Evolutionary conservation across 2,113 vertebrate species (phyloP), one percentile per base, ranked within the genome.

Genomic region (Thymallus thymallus): DNA sequence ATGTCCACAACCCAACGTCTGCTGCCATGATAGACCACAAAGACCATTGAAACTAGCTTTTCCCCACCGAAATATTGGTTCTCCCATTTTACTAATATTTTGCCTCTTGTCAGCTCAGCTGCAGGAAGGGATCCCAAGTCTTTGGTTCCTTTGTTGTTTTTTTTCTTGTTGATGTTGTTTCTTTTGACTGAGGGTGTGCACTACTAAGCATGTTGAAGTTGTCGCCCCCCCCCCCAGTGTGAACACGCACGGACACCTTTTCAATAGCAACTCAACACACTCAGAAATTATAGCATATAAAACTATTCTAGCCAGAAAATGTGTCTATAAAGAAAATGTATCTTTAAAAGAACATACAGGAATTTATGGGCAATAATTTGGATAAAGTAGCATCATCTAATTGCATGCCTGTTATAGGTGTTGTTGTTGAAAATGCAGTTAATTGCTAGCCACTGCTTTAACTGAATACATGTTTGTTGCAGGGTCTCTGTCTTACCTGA

Each of bases 161-260:
- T n/a, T n/a, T n/a, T n/a, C n/a, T 68, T 63, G 20, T 24, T n/a
- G 64, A 76, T 76, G 67, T 63, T 76, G 9, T 60, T 76, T 56
- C 68, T 74, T 32, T 18, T 65, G 4, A 75, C 35, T 82, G 76
- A 74, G 61, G 78, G 74, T 41, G 80, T 87, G 79, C 83, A 80
- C 90, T 84, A 90, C 80, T 90, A 85, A 92, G 92, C 93, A 94
- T 93, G 91, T 88, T 73, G 79, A 75, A 78, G 77, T 78, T 73
- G 73, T 86, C 84, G 68, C 60, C 56, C n/a, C 26, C 5, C 72
- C 75, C 77, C 51, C 61, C 56, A 58, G 58, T 68, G 75, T 79
- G 73, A 90, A 88, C 84, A 48, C 46, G 9, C 35, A 55, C 76
- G 86, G 87, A 90, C 89, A 87, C 90, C 92, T 92, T 93, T 92